Conservation (phyloP, 2,888 invertebrate species). For the Caradrina clavipalpis region DNA sequence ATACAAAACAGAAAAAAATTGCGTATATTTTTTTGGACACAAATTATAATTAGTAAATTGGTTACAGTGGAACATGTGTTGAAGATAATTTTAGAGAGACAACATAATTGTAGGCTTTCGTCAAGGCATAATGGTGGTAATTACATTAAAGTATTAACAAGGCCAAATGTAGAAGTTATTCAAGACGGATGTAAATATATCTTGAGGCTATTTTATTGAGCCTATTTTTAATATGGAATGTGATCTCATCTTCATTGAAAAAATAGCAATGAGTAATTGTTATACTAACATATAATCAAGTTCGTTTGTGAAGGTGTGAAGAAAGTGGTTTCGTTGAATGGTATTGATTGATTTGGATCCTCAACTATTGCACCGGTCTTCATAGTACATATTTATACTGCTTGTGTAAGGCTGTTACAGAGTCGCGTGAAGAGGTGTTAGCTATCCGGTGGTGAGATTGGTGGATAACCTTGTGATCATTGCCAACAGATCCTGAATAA, state of each 20-base stretch:
- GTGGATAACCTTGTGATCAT: background rate
- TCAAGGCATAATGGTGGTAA: constrained; percentile 66
- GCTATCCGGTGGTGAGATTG: background rate
- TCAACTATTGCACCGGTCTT: too few species aligned
- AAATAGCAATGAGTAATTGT: constrained; percentile 30
- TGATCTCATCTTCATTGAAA: constrained; percentile 25
- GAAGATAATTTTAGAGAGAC: constrained; percentile 69
- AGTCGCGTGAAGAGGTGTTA: background rate
- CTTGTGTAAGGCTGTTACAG: background rate
- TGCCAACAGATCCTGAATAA: background rate
- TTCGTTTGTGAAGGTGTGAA: constrained; percentile 1
- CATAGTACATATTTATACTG: background rate
- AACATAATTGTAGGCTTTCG: constrained; percentile 75
- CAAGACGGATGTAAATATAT: constrained; percentile 58
- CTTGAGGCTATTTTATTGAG: constrained; percentile 40
- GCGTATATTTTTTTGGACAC: constrained; percentile 42
- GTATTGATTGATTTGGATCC: background rate
- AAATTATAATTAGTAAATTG: constrained; percentile 61
- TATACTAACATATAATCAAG: constrained; percentile 6
- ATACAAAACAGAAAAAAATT: constrained; percentile 33
- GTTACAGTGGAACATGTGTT: constrained; percentile 62
- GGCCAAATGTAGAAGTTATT: constrained; percentile 57
- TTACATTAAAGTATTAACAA: constrained; percentile 72
- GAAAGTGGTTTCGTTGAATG: constrained; percentile 2
- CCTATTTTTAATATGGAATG: constrained; percentile 26